These are phyloP conservation scores for Herpetotheres cachinnans DNA, from an alignment of 2,113 vertebrate species.

Conservation along the genomic window DNA sequence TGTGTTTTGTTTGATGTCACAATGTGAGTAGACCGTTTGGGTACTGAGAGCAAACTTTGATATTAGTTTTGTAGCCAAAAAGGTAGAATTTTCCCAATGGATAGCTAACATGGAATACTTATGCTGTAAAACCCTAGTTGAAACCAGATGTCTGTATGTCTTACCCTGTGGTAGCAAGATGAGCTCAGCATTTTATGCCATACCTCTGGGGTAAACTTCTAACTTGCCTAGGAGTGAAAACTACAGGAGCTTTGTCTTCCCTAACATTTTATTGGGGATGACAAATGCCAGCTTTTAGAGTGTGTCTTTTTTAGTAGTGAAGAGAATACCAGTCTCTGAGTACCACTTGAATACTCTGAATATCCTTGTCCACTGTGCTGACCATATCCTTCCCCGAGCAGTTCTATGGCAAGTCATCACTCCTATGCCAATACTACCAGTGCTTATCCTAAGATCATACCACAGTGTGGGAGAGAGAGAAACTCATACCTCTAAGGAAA, in stretches of 20 bases:
- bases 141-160: not conserved
- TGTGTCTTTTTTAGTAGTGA: not conserved
- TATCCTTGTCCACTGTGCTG: not conserved
- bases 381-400: not conserved
- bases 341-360: not conserved
- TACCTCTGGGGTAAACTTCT: not conserved
- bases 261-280: not conserved
- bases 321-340: not conserved
- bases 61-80: not conserved
- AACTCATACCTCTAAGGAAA: not conserved
- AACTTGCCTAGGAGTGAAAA: not conserved
- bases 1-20: not conserved
- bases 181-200: not conserved
- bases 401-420: not conserved
- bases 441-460: not conserved
- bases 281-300: not conserved
- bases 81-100: not conserved
- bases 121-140: not conserved
- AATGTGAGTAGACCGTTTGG: not conserved
- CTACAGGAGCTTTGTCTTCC: not conserved
- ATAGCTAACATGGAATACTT: not conserved
- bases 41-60: not conserved
- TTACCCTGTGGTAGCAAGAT: not conserved
- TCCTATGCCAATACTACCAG: not conserved
- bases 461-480: not conserved